Evolutionary conservation across 2,797 vertebrate genomes (phyloP), one percentile per base, ranked within the genome.

Genomic region (Ataeniobius toweri): DNA sequence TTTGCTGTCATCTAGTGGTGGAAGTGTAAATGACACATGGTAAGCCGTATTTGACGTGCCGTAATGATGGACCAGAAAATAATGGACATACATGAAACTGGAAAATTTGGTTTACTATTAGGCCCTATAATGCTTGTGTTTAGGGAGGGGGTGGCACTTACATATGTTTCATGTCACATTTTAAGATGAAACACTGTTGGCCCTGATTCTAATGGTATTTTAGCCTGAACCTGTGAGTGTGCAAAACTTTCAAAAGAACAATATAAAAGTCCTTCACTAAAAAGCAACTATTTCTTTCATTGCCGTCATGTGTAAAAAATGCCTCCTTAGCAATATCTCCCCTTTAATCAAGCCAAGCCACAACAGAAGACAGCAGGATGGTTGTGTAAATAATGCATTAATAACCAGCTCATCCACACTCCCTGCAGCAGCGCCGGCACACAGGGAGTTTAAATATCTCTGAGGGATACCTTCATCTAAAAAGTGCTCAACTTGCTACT

Each of bases 351-450:
- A 94, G 91, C 89, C 80, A 56, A 86, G 88, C 88, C 84, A 94
- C 90, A 93, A 93, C 89, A 89, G 90, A 77, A 90, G 87, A 89
- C 93, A 93, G 93, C 91, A 84, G 93, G 91, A 92, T 91, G 90
- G 74, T 39, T 84, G 88, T 92, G 93, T 94, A 94, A 95, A 95
- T 95, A 94, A 93, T 95, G 93, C 91, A 94, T 95, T 94, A 94
- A 94, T 95, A 95, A 94, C 89, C 92, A 92, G 84, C 85, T 80
- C 86, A 86, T 90, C 88, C 87, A 90, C 90, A 73, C 84, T 91
- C 94, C 94, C 80, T 41, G 84, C 92, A 92, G 93, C 93, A 68
- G 81, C 61, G 80, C 84, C 81, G 20, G 77, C 88, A 90, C 76
- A 70, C 51, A 85, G 92, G 90, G 90, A 92, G 80, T 92, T 92